Base-by-base conservation (phyloP, 2,113 vertebrate genomes). In the Pantherophis guttatus region DNA sequence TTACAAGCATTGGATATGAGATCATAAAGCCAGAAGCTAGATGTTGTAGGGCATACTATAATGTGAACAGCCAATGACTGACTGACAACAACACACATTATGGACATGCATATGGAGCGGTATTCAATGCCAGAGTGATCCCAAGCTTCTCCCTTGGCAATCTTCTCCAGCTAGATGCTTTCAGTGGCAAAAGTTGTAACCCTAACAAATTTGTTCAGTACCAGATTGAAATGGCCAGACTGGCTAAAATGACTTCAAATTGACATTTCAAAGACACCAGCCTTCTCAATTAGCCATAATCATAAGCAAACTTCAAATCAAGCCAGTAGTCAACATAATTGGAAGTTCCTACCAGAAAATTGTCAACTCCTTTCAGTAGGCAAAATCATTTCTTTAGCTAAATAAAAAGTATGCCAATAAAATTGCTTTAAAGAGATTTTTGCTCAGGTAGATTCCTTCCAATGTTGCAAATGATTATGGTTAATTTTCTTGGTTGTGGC, bases 401-500 rank as follows among this genome's bases (percentile, higher is more conserved):
- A 29, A 39, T 53, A 81, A 21, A 33, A 93, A 59, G 48, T 23
- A 39, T 13, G 81, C 57, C 53, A 19, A 1, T 91, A 59, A 88
- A 57, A 59, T 54, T 88, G 23, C 21, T 91, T 50, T 52, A 33
- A 81, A 21, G 8, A 53, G 19, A 44, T 12, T 81, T 87, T 52
- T 88, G 8, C 23, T 3, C 86, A 50, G 86, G 26, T 52, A 50
- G 86, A 13, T 53, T 91, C 52, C 65, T 29, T 59, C 50, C 75
- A 88, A 1, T 39, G 44, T 12, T 91, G 70, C 91, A 89, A 93
- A 94, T 96, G 95, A 97, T 95, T 96, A 33, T 75, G 94, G 96
- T 97, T 96, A 96, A 96, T 96, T 19, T 6, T 17, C 13, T 75
- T 96, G 96, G 95, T 95, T 95, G 92, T 97, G 92, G 93, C 94